Conservation (phyloP, 2,113 vertebrate genomes). For the Shinisaurus crocodilurus region DNA sequence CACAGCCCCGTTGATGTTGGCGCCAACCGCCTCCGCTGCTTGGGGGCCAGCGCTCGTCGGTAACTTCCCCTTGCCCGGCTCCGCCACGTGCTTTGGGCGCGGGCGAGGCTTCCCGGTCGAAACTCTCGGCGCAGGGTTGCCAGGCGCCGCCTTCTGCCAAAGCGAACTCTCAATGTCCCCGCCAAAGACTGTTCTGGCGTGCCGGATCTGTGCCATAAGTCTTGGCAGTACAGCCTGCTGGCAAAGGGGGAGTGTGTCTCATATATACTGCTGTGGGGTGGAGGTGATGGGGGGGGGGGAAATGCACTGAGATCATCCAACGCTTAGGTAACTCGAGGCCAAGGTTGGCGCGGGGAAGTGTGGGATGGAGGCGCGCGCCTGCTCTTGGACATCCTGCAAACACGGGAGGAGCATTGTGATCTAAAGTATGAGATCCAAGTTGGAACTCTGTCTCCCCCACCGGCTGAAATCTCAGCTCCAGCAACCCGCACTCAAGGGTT, state of each 20-base stretch:
- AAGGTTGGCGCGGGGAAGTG: background rate
- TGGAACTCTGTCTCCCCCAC: background rate
- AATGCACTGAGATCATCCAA: background rate
- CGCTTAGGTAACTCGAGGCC: background rate
- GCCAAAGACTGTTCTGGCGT: rapidly evolving
- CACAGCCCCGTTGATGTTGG: too few species aligned
- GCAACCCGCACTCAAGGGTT: too few species aligned
- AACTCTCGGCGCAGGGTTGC: too few species aligned
- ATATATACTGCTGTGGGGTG: background rate
- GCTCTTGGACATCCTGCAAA: background rate
- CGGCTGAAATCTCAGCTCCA: background rate
- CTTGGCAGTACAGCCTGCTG: background rate
- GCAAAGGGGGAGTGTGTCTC: background rate
- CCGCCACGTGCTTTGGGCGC: background rate
- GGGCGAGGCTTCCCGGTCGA: too few species aligned
- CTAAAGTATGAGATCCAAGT: background rate
- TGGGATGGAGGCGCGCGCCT: background rate
- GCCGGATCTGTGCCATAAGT: background rate
- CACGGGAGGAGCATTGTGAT: background rate
- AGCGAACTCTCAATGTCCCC: rapidly evolving
- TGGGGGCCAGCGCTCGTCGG: too few species aligned
- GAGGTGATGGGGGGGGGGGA: background rate
- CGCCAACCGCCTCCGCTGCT: too few species aligned
- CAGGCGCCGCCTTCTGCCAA: rapidly evolving
- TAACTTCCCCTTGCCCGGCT: background rate